Conservation (phyloP, 2,888 invertebrate genomes). For the Dioctria linearis region DNA sequence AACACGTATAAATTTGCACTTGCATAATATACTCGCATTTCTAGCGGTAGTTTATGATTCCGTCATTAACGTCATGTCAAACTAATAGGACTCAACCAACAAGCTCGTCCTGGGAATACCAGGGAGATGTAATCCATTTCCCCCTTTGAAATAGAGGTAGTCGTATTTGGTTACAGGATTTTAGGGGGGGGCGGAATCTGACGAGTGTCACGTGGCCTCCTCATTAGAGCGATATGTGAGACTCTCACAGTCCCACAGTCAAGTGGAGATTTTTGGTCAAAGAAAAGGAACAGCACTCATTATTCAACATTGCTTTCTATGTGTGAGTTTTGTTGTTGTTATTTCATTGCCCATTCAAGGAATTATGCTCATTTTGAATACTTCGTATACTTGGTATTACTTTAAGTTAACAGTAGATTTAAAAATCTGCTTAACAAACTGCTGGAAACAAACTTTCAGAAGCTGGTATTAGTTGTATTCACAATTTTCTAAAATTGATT, state of each 20-base stretch:
- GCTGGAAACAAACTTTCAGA: no score
- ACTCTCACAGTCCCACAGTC: slow-evolving; percentile 47
- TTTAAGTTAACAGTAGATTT: no score
- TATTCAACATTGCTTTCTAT: no score
- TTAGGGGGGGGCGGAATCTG: slow-evolving; percentile 52
- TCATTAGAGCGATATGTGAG: slow-evolving; percentile 60
- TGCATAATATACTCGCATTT: slow-evolving; percentile 15
- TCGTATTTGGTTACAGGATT: slow-evolving; percentile 16
- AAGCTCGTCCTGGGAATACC: slow-evolving; percentile 8
- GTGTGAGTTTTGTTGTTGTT: no score
- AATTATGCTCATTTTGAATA: no score
- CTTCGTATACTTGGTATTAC: no score
- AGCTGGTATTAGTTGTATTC: no score
- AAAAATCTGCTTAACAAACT: no score
- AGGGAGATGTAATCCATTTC: not conserved
- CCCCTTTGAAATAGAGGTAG: not conserved
- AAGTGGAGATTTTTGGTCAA: slow-evolving; percentile 33
- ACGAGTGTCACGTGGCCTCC: slow-evolving; percentile 59
- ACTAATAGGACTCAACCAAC: slow-evolving; percentile 38
- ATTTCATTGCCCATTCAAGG: no score
- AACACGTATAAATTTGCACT: not conserved
- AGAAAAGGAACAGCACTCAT: not conserved
- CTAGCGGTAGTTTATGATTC: slow-evolving; percentile 25
- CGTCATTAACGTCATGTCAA: slow-evolving; percentile 35
- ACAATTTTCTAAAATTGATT: no score